These are phyloP conservation scores for Cantharis nigra DNA, from an alignment of 2,888 invertebrate genomes.

Conservation along the genomic window DNA sequence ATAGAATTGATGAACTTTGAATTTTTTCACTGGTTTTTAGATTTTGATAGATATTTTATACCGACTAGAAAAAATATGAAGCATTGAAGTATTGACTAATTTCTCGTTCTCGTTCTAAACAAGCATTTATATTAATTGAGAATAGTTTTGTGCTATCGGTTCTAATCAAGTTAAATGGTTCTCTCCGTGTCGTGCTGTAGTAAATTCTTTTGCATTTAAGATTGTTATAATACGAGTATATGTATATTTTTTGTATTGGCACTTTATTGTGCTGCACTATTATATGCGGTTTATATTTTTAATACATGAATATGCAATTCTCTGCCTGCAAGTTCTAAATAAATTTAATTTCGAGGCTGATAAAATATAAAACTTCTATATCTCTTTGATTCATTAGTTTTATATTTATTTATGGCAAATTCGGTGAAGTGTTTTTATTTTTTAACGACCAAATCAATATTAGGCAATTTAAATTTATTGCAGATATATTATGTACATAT, in stretches of 20 bases:
- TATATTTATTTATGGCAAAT: background rate
- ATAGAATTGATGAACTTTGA: too few relatives aligned
- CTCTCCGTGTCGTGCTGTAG: background rate
- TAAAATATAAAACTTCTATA: background rate
- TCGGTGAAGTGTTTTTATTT: background rate
- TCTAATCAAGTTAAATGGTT: background rate
- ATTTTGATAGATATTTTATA: too few relatives aligned
- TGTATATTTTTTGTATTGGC: background rate
- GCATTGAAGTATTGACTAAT: too few relatives aligned
- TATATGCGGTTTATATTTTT: background rate
- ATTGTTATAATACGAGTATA: background rate
- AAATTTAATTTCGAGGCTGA: background rate
- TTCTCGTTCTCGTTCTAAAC: background rate
- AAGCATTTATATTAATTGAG: background rate
- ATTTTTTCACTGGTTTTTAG: too few relatives aligned
- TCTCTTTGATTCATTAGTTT: background rate
- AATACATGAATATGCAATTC: background rate
- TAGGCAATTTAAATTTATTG: too few relatives aligned
- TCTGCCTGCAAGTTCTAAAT: background rate
- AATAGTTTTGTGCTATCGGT: background rate
- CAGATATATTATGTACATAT: too few relatives aligned
- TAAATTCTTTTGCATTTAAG: background rate
- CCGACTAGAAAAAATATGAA: too few relatives aligned
- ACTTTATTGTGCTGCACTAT: background rate
- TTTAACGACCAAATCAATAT: too few relatives aligned